These are phyloP conservation scores for Agraylea sexmaculata DNA, from an alignment of 1,140 invertebrate species.

Conservation along the genomic window DNA sequence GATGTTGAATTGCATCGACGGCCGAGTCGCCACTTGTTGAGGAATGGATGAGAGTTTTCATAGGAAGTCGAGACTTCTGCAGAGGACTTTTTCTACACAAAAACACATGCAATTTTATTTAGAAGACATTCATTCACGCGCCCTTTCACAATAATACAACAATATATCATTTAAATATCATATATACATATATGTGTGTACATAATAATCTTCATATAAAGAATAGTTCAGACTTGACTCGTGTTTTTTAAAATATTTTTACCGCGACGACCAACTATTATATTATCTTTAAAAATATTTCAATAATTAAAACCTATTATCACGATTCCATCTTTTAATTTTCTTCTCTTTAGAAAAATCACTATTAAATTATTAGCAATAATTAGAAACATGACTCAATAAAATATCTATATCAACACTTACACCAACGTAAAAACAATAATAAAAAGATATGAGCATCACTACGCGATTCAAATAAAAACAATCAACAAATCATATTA, in stretches of 20 bases:
- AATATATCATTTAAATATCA: slow-evolving; percentile 10
- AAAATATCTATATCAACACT: slow-evolving; percentile 23
- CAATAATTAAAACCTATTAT: slow-evolving; percentile 24
- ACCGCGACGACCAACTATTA: slow-evolving; percentile 22
- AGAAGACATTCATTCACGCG: slow-evolving; percentile 10
- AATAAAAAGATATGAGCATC: slow-evolving; percentile 20
- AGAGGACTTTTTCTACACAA: slow-evolving; percentile 16
- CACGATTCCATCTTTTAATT: slow-evolving; percentile 22
- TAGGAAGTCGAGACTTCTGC: slow-evolving; percentile 22
- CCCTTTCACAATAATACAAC: slow-evolving; percentile 3
- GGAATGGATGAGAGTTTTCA: slow-evolving; percentile 18
- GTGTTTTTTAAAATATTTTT: slow-evolving; percentile 21
- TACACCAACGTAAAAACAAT: too few relatives aligned
- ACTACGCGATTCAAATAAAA: slow-evolving; percentile 17
- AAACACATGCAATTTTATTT: slow-evolving; percentile 9
- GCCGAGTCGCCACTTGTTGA: slow-evolving; percentile 12
- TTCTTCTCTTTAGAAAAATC: slow-evolving; percentile 20
- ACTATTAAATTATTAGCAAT: slow-evolving; percentile 23
- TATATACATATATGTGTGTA: slow-evolving; percentile 15
- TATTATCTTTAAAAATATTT: slow-evolving; percentile 22
- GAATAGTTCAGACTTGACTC: slow-evolving; percentile 22
- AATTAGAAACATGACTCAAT: slow-evolving; percentile 23
- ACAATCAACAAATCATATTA: too few relatives aligned
- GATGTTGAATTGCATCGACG: too few relatives aligned
- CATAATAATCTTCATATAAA: slow-evolving; percentile 14